Percentiles rank a stretch among this genome's conserved stretches.
Conservation (phyloP, 1,140 invertebrate genomes). For the Rhyzopertha dominica region DNA sequence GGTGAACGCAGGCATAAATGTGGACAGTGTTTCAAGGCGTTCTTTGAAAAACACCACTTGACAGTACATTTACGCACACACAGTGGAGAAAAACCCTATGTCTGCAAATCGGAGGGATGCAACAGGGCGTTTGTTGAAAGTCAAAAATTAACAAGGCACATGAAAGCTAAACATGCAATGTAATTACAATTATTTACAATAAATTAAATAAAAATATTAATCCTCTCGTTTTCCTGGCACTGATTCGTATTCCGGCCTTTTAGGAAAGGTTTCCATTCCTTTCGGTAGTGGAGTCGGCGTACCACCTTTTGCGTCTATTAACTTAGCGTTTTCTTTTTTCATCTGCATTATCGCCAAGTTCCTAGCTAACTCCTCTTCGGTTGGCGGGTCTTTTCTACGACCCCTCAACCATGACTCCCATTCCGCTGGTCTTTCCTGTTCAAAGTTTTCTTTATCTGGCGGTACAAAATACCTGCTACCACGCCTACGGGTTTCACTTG, state of each 20-base stretch:
- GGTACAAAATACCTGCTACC: constrained; percentile 68
- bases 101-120: constrained; percentile 20
- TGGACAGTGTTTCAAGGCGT: constrained; percentile 28
- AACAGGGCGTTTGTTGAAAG: constrained; percentile 27
- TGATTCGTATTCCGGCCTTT: constrained; percentile 35
- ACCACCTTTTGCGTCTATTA: constrained; percentile 53
- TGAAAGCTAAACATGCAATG: constrained; percentile 21
- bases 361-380: constrained; percentile 62
- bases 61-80: constrained; percentile 24
- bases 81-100: constrained; percentile 26
- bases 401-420: constrained; percentile 80
- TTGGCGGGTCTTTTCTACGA: constrained; percentile 62
- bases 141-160: constrained; percentile 25
- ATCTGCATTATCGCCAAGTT: constrained; percentile 65
- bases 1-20: constrained; percentile 22
- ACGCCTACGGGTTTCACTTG: constrained; percentile 53
- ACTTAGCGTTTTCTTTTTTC: constrained; percentile 70
- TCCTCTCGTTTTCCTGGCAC: constrained; percentile 34
- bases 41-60: constrained; percentile 30
- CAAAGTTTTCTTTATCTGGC: constrained; percentile 54
- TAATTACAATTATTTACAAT: no score
- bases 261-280: constrained; percentile 41
- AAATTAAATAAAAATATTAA: no score
- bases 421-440: constrained; percentile 70
- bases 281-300: constrained; percentile 38